A percentile compares a stretch with the other conserved stretches of the same genome.
phyloP scores from a whole-genome alignment of 2,888 invertebrate genomes.

The Lasioglossum oenotherae region DNA sequence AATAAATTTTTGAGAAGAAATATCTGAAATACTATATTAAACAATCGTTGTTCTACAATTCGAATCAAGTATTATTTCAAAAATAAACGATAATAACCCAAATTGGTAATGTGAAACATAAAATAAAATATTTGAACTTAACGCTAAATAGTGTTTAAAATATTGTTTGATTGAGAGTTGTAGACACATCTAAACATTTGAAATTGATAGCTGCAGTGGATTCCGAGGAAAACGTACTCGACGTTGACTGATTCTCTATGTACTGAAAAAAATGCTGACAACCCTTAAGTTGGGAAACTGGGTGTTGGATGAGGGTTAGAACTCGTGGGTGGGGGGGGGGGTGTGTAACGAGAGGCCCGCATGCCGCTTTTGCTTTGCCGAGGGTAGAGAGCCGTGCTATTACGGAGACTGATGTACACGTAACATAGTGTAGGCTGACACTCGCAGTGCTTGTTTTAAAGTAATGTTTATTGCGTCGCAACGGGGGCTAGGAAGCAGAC shows the following conservation, averaged over 20 bases:
- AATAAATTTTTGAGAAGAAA: too few relatives aligned
- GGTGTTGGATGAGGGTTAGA: neutral
- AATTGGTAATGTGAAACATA: too few relatives aligned
- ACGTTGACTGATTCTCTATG: neutral
- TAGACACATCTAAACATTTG: neutral
- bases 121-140: too few relatives aligned
- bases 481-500: neutral
- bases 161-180: too few relatives aligned
- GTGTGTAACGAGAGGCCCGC: neutral
- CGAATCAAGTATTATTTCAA: too few relatives aligned
- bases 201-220: neutral
- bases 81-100: too few relatives aligned
- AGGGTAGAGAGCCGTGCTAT: neutral
- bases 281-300: neutral
- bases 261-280: neutral
- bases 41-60: too few relatives aligned
- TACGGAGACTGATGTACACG: neutral
- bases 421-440: neutral
- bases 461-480: neutral
- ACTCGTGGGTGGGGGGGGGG: neutral
- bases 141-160: too few relatives aligned
- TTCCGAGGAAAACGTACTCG: neutral
- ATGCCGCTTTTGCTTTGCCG: neutral
- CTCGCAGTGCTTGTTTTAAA: neutral
- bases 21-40: too few relatives aligned